These are phyloP conservation scores for Chirona hameri DNA, from an alignment of 2,888 invertebrate species.

Conservation along the genomic window DNA sequence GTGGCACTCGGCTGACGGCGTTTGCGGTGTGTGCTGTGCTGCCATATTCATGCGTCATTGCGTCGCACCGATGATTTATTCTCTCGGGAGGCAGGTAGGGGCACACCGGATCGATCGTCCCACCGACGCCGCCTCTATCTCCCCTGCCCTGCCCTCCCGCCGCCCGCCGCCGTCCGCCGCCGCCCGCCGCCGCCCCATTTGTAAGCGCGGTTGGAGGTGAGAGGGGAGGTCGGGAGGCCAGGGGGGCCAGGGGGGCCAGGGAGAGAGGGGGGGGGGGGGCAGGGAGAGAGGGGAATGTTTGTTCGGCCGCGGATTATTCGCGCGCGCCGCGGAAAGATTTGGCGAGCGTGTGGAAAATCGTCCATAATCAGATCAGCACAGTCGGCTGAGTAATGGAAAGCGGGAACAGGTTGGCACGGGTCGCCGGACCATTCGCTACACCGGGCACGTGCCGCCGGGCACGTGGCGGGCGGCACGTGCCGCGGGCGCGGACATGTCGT, in stretches of 20 bases:
- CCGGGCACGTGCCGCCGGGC: neutral
- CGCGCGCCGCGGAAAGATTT: neutral
- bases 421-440: neutral
- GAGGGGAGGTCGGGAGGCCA: neutral
- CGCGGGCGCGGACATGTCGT: neutral
- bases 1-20: too few species aligned
- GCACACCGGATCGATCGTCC: neutral
- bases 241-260: too few species aligned
- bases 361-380: neutral
- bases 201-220: neutral
- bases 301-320: conserved; percentile 1
- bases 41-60: too few species aligned
- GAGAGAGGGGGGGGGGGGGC: neutral
- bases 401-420: conserved; percentile 3
- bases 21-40: too few species aligned
- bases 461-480: neutral
- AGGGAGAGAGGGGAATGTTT: neutral
- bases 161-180: neutral
- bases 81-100: conserved; percentile 5
- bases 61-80: neutral
- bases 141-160: neutral
- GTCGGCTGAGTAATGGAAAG: conserved; percentile 2
- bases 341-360: neutral
- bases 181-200: neutral
- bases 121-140: neutral